A percentile compares a stretch with the other conserved stretches of the same genome.
phyloP scores from a whole-genome alignment of 2,113 vertebrate genomes.

The Ranitomeya imitator region DNA sequence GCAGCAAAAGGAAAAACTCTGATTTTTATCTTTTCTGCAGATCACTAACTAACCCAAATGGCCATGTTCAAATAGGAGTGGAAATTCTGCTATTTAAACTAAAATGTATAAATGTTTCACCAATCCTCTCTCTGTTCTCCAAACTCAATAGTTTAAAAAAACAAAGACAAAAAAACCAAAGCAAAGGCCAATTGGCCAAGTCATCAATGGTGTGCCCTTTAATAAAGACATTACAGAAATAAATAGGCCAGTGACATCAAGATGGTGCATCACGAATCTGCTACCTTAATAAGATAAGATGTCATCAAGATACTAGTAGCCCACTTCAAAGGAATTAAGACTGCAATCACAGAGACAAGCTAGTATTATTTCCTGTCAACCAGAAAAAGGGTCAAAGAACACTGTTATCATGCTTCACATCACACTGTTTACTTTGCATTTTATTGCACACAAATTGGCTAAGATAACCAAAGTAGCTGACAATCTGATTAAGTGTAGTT shows the following conservation, averaged over 20 bases:
- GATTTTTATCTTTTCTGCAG: no score
- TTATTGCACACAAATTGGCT: constrained; percentile 51
- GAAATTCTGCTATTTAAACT: not conserved
- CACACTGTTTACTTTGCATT: constrained; percentile 45
- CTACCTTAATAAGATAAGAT: constrained; percentile 16
- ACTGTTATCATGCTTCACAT: constrained; percentile 44
- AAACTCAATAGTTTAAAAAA: not conserved
- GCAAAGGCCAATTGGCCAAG: constrained; percentile 46
- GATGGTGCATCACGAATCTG: constrained; percentile 54
- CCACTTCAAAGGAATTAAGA: constrained; percentile 48
- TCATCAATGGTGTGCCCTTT: constrained; percentile 56
- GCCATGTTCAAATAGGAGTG: not conserved
- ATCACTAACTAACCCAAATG: not conserved
- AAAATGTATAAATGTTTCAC: not conserved
- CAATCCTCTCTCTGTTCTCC: not conserved
- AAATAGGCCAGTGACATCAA: constrained; percentile 12
- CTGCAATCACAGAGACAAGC: constrained; percentile 58
- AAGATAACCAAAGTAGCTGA: constrained; percentile 47
- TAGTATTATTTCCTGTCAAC: constrained; percentile 59
- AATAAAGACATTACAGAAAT: not conserved
- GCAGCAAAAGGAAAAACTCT: no score
- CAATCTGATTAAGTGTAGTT: constrained; percentile 43
- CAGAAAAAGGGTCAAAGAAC: constrained; percentile 28
- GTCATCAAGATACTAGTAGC: constrained; percentile 8
- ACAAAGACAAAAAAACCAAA: constrained; percentile 28